These are phyloP conservation scores for Amyelois transitella DNA, from an alignment of 1,140 invertebrate species.

Conservation along the genomic window DNA sequence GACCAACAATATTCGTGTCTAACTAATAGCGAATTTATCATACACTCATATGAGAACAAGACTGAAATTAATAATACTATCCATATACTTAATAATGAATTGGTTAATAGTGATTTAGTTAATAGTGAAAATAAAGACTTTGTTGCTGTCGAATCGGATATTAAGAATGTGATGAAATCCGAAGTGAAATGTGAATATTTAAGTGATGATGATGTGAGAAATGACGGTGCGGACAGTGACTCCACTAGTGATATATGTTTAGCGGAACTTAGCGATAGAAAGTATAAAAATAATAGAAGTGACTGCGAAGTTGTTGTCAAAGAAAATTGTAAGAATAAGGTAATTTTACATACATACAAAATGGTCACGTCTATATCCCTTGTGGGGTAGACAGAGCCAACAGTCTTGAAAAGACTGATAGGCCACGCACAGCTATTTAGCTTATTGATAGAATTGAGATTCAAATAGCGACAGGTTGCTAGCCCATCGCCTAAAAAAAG, in stretches of 20 bases:
- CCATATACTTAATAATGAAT: no score
- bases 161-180: not conserved
- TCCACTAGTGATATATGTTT: not conserved
- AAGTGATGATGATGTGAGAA: not conserved
- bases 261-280: not conserved
- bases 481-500: no score
- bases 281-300: not conserved
- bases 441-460: no score
- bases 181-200: not conserved
- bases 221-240: not conserved
- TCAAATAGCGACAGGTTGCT: no score
- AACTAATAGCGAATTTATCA: not conserved
- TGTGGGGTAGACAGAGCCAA: no score
- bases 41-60: not conserved
- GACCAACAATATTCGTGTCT: slow-evolving; percentile 1
- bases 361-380: no score
- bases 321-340: not conserved
- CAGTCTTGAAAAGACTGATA: no score
- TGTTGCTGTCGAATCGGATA: not conserved
- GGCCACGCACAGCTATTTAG: no score
- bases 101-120: not conserved
- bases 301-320: not conserved
- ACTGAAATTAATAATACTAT: slow-evolving; percentile 1
- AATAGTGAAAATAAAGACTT: not conserved
- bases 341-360: no score